phyloP scores from a whole-genome alignment of 2,888 invertebrate species.

The Argyresthia goedartella region DNA sequence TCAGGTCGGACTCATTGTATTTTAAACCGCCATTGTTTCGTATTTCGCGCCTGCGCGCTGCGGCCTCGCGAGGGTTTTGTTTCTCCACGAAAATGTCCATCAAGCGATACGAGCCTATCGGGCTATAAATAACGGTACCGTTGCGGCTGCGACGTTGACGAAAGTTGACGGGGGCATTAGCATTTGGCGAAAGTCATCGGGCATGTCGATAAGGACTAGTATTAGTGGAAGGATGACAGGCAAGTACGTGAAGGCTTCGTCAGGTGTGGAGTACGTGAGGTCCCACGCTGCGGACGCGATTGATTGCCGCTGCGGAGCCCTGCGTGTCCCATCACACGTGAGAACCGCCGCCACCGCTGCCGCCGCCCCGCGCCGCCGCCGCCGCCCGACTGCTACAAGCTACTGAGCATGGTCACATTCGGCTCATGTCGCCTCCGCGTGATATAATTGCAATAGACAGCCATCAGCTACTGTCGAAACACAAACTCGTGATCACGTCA shows the following conservation, averaged over 20 bases:
- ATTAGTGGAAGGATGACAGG: not conserved
- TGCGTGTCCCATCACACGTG: constrained; percentile 4
- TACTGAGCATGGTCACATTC: constrained; percentile 19
- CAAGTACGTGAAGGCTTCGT: not conserved
- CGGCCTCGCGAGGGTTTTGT: constrained; percentile 15
- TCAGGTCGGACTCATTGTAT: constrained; percentile 62
- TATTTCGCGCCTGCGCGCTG: constrained; percentile 50
- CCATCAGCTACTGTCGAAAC: not conserved
- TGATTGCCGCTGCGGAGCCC: constrained; percentile 40
- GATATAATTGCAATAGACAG: constrained; percentile 27
- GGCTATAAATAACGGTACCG: constrained; percentile 24
- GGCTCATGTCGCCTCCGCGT: constrained; percentile 34
- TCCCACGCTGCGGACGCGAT: constrained; percentile 31
- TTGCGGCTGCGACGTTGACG: not conserved
- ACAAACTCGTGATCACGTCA: not conserved
- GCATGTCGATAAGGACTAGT: not conserved
- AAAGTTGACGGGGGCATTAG: too few species aligned
- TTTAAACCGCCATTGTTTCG: constrained; percentile 65
- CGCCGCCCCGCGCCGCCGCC: constrained; percentile 22
- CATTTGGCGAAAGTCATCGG: not conserved
- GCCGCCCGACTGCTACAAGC: too few species aligned
- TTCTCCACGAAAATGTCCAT: constrained; percentile 23
- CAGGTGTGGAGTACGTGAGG: not conserved
- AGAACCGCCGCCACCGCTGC: constrained; percentile 5
- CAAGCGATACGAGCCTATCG: constrained; percentile 18